Conservation (phyloP, 1,140 invertebrate genomes). For the Gonatopus flavifemur region DNA sequence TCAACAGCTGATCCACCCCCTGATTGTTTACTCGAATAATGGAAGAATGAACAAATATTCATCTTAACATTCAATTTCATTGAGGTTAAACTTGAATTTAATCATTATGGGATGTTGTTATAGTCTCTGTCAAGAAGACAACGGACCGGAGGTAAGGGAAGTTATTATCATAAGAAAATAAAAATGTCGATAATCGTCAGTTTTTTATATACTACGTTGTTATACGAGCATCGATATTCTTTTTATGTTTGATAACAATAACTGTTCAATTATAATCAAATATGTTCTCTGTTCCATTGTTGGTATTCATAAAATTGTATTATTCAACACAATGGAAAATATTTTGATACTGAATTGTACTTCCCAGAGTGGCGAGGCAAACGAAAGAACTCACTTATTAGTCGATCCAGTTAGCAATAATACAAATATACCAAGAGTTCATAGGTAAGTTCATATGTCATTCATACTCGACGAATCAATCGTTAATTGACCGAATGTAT, state of each 20-base stretch:
- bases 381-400: conserved; percentile 69
- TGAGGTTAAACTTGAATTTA: no score
- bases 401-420: conserved; percentile 70
- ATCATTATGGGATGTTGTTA: conserved; percentile 60
- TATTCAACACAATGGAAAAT: not conserved
- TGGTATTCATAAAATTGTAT: not conserved
- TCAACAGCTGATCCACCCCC: no score
- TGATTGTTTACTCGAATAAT: no score
- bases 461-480: no score
- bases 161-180: conserved; percentile 10
- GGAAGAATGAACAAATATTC: no score
- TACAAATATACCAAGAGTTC: conserved; percentile 63
- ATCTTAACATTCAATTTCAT: no score
- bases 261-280: not conserved
- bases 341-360: not conserved
- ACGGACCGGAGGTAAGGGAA: conserved; percentile 58
- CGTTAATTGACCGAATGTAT: no score
- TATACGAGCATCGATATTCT: conserved; percentile 11
- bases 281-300: not conserved
- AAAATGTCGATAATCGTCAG: conserved; percentile 4
- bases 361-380: conserved; percentile 63
- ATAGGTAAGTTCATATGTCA: conserved; percentile 54
- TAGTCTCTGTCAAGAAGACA: conserved; percentile 64
- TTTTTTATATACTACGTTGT: conserved; percentile 12
- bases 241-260: conserved; percentile 1